Evolutionary conservation across 2,113 vertebrate species (phyloP).

Genomic region (Vulpes lagopus): DNA sequence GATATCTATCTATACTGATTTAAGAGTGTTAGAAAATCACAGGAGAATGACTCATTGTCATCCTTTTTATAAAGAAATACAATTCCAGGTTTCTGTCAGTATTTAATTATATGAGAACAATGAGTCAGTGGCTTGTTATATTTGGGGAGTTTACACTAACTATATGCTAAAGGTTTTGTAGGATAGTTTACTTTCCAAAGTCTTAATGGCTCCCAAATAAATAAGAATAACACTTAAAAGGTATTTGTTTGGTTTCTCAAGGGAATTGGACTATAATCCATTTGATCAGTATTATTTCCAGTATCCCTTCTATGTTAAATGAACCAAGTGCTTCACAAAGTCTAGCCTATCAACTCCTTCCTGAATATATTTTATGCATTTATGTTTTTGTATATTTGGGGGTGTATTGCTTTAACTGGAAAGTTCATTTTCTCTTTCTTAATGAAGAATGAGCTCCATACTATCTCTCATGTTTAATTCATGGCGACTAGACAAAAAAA

Average conservation of each 20-base stretch:
- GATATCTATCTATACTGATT: constrained; percentile 67
- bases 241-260: neutral
- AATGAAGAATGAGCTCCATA: neutral
- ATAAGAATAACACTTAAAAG: neutral
- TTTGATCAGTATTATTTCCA: constrained; percentile 29
- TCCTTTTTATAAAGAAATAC: constrained; percentile 53
- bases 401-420: neutral
- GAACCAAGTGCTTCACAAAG: neutral
- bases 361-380: neutral
- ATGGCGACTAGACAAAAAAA: neutral
- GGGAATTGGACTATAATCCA: neutral
- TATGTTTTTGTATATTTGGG: neutral
- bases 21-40: constrained; percentile 61
- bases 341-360: neutral
- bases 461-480: neutral
- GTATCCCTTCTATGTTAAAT: neutral
- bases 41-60: constrained; percentile 62
- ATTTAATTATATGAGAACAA: constrained; percentile 56
- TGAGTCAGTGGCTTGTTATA: constrained; percentile 22
- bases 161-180: neutral
- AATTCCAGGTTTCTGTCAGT: constrained; percentile 35
- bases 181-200: neutral
- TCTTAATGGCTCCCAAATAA: neutral
- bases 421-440: neutral
- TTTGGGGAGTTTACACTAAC: neutral